A percentile compares a stretch with the other conserved stretches of the same genome.
These are phyloP conservation scores for Quadriops clusia DNA, from an alignment of 2,888 invertebrate genomes.

Conservation along the genomic window DNA sequence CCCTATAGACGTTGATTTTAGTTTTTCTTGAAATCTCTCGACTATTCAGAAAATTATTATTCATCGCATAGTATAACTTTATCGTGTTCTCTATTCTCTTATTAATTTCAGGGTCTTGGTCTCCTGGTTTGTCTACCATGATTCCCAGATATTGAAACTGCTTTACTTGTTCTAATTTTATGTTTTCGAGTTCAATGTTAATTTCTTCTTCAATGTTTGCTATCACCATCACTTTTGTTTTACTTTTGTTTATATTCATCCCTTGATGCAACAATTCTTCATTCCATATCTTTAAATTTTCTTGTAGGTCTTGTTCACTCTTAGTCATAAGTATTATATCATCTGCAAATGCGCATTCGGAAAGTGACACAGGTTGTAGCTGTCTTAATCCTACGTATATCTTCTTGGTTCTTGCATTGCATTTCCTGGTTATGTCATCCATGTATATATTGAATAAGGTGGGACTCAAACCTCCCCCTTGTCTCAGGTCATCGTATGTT, in stretches of 20 bases:
- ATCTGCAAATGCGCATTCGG: too few relatives aligned
- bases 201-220: slow-evolving; percentile 2
- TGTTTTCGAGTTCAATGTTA: neutral
- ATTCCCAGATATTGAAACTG: slow-evolving; percentile 10
- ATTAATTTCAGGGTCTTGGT: slow-evolving; percentile 7
- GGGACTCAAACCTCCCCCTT: too few relatives aligned
- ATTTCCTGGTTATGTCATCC: too few relatives aligned
- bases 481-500: too few relatives aligned
- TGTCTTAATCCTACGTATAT: too few relatives aligned
- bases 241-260: slow-evolving; percentile 8
- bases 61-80: slow-evolving; percentile 9
- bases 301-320: slow-evolving; percentile 10
- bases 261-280: slow-evolving; percentile 7
- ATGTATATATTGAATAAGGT: too few relatives aligned
- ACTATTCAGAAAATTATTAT: slow-evolving; percentile 2
- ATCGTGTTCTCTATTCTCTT: slow-evolving; percentile 9
- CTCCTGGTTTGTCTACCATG: slow-evolving; percentile 7
- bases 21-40: too few relatives aligned
- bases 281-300: slow-evolving; percentile 9
- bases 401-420: too few relatives aligned
- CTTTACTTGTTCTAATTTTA: slow-evolving; percentile 5
- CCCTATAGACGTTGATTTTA: too few relatives aligned
- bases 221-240: slow-evolving; percentile 11
- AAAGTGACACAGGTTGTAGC: too few relatives aligned
- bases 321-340: too few relatives aligned